Conservation (phyloP, 2,797 vertebrate species). For the Potorous gilbertii region DNA sequence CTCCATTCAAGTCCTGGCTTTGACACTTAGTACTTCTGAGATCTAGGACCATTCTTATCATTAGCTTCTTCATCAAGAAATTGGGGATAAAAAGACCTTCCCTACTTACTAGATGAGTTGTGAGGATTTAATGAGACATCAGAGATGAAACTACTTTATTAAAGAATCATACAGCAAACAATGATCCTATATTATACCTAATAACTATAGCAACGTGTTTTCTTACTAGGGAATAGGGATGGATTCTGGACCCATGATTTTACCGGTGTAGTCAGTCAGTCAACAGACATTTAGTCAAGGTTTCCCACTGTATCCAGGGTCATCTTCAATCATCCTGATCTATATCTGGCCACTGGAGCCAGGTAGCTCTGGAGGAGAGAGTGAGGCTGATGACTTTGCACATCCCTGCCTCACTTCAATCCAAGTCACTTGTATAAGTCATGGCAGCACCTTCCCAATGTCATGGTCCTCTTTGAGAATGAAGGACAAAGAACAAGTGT, state of each 20-base stretch:
- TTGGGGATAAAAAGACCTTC: background rate
- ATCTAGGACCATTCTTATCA: background rate
- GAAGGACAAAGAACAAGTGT: background rate
- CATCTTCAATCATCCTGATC: no score
- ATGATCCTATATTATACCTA: background rate
- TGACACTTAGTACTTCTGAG: background rate
- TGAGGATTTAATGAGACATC: background rate
- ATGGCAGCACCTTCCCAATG: no score
- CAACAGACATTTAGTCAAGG: background rate
- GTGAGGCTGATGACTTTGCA: no score
- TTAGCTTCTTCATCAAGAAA: background rate
- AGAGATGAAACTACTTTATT: background rate
- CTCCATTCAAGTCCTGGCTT: background rate
- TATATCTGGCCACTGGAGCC: no score
- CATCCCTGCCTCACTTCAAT: no score
- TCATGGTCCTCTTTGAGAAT: no score
- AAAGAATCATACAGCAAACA: background rate
- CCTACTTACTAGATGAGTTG: background rate
- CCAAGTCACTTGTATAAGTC: no score
- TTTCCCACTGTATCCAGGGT: no score
- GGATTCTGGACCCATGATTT: background rate
- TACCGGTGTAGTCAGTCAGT: background rate
- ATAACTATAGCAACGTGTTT: background rate
- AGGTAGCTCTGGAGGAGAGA: no score
- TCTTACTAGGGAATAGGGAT: background rate